These are phyloP conservation scores for Pinna nobilis DNA, from an alignment of 1,140 invertebrate species.

Conservation along the genomic window DNA sequence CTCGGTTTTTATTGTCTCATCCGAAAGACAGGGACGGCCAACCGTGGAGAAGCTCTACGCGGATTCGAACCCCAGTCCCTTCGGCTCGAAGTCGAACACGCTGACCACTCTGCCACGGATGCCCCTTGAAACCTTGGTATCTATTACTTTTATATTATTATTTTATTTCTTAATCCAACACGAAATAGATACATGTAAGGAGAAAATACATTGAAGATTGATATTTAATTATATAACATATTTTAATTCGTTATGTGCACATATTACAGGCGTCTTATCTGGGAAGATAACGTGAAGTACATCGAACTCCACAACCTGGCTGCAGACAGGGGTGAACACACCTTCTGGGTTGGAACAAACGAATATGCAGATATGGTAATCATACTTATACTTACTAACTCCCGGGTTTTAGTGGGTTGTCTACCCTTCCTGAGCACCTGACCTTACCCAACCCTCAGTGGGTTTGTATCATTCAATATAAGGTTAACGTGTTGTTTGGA, in stretches of 20 bases:
- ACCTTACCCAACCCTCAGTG: neutral
- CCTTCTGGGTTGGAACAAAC: conserved; percentile 69
- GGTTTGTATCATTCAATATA: neutral
- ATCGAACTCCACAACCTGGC: conserved; percentile 88
- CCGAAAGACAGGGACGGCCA: too few relatives aligned
- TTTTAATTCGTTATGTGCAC: too few relatives aligned
- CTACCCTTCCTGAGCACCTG: too few relatives aligned
- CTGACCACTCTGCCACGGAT: too few relatives aligned
- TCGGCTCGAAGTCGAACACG: too few relatives aligned
- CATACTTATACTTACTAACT: neutral
- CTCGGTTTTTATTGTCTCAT: too few relatives aligned
- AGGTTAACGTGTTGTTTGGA: neutral
- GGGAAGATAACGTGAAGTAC: conserved; percentile 52
- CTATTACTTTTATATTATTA: neutral
- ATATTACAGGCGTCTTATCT: conserved; percentile 51
- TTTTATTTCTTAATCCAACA: neutral
- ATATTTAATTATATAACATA: too few relatives aligned
- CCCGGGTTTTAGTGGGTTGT: neutral
- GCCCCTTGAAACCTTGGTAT: too few relatives aligned
- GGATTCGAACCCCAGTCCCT: too few relatives aligned
- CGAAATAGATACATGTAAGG: neutral
- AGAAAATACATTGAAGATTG: too few relatives aligned
- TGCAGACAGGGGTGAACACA: conserved; percentile 77
- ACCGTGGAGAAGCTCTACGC: too few relatives aligned
- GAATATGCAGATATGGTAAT: conserved; percentile 67